A percentile compares a stretch with the other conserved stretches of the same genome.
Conservation (phyloP, 2,113 vertebrate species). For the Grus americana region DNA sequence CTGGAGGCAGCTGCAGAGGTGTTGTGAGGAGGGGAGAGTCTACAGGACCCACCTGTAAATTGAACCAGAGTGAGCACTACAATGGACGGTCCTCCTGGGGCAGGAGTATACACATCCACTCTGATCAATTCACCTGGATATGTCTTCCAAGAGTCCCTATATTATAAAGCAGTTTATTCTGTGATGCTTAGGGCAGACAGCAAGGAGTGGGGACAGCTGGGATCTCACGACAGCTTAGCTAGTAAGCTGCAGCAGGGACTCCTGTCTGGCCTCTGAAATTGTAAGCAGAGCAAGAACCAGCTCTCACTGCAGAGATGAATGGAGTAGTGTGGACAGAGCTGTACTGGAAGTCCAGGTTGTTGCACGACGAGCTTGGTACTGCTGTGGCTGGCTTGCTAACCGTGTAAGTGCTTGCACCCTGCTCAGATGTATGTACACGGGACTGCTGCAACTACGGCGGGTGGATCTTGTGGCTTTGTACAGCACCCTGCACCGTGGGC, state of each 20-base stretch:
- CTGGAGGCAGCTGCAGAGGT: neutral
- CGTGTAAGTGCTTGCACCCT: fast-evolving
- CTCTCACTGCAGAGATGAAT: neutral
- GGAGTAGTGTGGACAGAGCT: neutral
- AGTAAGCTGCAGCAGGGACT: neutral
- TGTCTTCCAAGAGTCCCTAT: neutral
- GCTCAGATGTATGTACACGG: neutral
- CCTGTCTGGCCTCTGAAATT: neutral
- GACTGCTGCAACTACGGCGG: neutral
- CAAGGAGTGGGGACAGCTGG: neutral
- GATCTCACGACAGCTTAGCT: neutral
- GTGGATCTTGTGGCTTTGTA: neutral
- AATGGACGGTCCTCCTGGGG: neutral
- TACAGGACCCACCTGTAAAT: neutral
- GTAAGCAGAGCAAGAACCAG: neutral
- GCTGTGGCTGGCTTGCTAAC: neutral
- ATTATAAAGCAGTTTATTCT: neutral
- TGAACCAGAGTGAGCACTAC: neutral
- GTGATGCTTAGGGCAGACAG: neutral
- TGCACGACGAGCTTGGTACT: fast-evolving
- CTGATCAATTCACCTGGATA: neutral
- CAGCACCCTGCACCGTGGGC: neutral
- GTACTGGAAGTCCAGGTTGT: neutral
- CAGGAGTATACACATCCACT: neutral
- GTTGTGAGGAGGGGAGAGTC: neutral